These are phyloP conservation scores for Cylas formicarius DNA, from an alignment of 1,140 invertebrate genomes.

Conservation along the genomic window DNA sequence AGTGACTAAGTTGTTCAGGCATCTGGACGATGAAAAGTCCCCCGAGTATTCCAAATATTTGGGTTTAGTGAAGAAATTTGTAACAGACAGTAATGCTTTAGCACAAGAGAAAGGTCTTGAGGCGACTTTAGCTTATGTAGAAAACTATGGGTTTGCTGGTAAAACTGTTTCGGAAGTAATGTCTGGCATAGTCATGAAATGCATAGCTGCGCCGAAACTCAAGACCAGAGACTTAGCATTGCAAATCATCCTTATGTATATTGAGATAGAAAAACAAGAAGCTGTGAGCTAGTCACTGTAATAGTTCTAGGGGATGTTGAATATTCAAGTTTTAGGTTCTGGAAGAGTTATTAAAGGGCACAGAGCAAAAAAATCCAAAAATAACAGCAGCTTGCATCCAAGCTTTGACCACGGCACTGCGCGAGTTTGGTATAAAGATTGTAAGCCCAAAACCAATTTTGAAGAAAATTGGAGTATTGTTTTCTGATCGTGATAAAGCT, in stretches of 20 bases:
- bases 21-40: constrained; percentile 85
- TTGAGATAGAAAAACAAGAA: constrained; percentile 95
- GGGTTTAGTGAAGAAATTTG: constrained; percentile 92
- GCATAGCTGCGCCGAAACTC: constrained; percentile 80
- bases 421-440: constrained; percentile 88
- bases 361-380: constrained; percentile 94
- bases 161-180: constrained; percentile 87
- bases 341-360: constrained; percentile 88
- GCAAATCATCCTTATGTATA: constrained; percentile 85
- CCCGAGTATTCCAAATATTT: constrained; percentile 89
- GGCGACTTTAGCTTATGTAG: constrained; percentile 80
- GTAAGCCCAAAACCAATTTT: constrained; percentile 82
- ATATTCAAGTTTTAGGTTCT: constrained; percentile 37
- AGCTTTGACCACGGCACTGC: constrained; percentile 65
- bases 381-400: constrained; percentile 80
- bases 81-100: constrained; percentile 87
- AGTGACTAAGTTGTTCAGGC: constrained; percentile 78
- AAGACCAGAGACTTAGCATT: constrained; percentile 87
- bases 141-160: constrained; percentile 78
- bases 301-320: not conserved
- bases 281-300: constrained; percentile 49
- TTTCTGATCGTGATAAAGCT: constrained; percentile 87
- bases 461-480: constrained; percentile 74
- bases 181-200: constrained; percentile 82
- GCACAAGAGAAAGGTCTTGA: constrained; percentile 95